Percentiles rank a stretch among this genome's conserved stretches.
Evolutionary conservation across 2,113 vertebrate species (phyloP).

Genomic region (Scortum barcoo): DNA sequence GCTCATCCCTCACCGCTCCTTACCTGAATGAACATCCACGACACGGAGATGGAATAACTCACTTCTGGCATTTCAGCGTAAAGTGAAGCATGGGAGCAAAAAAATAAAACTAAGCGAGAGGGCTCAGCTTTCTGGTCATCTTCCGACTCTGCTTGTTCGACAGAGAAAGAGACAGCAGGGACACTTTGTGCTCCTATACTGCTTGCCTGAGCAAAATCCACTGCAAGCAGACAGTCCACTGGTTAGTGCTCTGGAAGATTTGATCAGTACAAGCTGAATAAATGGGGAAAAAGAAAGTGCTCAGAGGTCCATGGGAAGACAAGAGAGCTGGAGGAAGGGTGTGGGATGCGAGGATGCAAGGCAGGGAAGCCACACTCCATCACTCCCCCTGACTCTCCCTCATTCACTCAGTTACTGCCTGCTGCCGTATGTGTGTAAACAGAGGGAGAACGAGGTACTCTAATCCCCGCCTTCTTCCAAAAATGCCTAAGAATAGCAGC

Average conservation of each 20-base stretch:
- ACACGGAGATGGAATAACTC: constrained; percentile 67
- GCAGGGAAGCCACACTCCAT: constrained; percentile 47
- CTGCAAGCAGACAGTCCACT: constrained; percentile 47
- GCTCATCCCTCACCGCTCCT: constrained; percentile 34
- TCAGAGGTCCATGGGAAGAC: constrained; percentile 34
- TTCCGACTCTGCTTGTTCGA: constrained; percentile 12
- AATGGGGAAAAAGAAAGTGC: not conserved
- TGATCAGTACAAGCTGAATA: constrained; percentile 28
- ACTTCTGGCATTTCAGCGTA: constrained; percentile 83
- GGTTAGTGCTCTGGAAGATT: constrained; percentile 11
- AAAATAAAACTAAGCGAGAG: constrained; percentile 41
- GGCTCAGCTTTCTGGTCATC: constrained; percentile 27
- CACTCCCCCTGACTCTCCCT: constrained; percentile 64
- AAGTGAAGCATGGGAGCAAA: constrained; percentile 57
- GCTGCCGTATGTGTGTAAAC: constrained; percentile 79
- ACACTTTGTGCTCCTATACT: constrained; percentile 48
- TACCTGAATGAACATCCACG: constrained; percentile 82
- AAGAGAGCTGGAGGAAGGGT: constrained; percentile 35
- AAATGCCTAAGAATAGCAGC: constrained; percentile 72
- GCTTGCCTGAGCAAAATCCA: constrained; percentile 50
- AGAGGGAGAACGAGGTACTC: constrained; percentile 71
- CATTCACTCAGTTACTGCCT: constrained; percentile 72
- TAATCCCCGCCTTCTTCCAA: constrained; percentile 69
- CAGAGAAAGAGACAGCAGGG: constrained; percentile 37
- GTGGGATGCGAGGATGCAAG: constrained; percentile 58